phyloP scores from a whole-genome alignment of 2,888 invertebrate species.

The Monoplex corrugatus region DNA sequence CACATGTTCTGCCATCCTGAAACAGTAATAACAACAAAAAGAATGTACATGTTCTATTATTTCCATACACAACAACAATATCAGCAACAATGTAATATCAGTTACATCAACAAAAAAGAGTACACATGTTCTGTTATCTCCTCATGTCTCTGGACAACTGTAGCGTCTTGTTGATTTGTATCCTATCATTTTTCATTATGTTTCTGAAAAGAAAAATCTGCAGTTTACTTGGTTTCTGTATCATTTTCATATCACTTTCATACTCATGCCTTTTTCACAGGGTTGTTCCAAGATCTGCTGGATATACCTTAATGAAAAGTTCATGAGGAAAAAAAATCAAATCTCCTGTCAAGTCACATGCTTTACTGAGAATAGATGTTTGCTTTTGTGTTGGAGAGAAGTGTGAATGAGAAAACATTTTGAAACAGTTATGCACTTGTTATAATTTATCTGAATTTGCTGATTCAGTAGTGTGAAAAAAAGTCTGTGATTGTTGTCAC shows the following conservation, averaged over 20 bases:
- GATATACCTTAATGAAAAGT: neutral
- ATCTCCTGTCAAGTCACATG: neutral
- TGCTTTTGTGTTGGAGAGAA: no score
- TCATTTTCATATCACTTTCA: neutral
- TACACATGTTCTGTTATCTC: no score
- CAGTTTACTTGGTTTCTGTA: neutral
- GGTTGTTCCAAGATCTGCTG: neutral
- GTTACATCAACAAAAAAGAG: no score
- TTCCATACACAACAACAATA: no score
- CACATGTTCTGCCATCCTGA: no score
- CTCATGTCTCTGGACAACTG: no score
- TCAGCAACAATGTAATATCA: no score
- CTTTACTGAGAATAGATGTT: neutral
- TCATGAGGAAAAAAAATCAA: neutral
- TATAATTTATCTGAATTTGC: neutral
- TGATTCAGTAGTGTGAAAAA: neutral
- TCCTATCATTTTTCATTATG: no score
- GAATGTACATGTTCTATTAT: no score
- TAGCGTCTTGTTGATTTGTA: no score
- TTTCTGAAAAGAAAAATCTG: neutral
- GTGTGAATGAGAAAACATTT: neutral
- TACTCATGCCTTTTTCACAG: neutral
- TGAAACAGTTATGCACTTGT: neutral
- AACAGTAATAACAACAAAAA: no score
- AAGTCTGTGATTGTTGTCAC: neutral